Evolutionary conservation across 2,888 invertebrate genomes (phyloP).

Genomic region (Agrenia bidenticulata): DNA sequence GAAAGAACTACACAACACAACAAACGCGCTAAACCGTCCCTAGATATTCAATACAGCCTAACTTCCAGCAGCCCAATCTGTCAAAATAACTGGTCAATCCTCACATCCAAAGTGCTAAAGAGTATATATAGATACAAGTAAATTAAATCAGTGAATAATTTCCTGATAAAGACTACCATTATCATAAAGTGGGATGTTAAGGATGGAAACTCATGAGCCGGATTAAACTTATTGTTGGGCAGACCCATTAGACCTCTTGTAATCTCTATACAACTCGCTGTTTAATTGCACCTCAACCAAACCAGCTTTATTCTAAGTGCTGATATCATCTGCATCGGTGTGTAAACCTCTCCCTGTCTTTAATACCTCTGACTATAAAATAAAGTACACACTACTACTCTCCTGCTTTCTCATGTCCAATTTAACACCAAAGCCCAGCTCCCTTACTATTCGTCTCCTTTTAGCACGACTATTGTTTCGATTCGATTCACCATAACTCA

Average conservation of each 20-base stretch:
- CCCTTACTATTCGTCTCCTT: too few species aligned
- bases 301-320: conserved; percentile 42
- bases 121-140: conserved; percentile 12
- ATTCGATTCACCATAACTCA: too few species aligned
- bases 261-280: conserved; percentile 26
- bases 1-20: not conserved
- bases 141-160: conserved; percentile 18
- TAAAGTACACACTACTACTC: too few species aligned
- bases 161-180: not conserved
- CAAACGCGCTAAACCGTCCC: too few species aligned
- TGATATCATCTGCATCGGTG: conserved; percentile 38
- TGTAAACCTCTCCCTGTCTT: conserved; percentile 1
- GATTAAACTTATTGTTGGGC: conserved; percentile 4
- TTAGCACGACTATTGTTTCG: too few species aligned
- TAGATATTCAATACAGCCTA: too few species aligned
- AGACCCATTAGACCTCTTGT: not conserved
- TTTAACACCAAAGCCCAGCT: too few species aligned
- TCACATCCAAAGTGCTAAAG: conserved; percentile 8
- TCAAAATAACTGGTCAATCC: conserved; percentile 23
- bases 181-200: not conserved
- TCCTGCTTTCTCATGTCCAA: too few species aligned
- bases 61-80: conserved; percentile 6
- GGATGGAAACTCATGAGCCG: conserved; percentile 10
- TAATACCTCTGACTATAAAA: too few species aligned
- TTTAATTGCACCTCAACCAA: conserved; percentile 42